Percentiles rank a stretch among this genome's conserved stretches.
These are phyloP conservation scores for Xiphorhynchus elegans DNA, from an alignment of 2,113 vertebrate species.

Conservation along the genomic window DNA sequence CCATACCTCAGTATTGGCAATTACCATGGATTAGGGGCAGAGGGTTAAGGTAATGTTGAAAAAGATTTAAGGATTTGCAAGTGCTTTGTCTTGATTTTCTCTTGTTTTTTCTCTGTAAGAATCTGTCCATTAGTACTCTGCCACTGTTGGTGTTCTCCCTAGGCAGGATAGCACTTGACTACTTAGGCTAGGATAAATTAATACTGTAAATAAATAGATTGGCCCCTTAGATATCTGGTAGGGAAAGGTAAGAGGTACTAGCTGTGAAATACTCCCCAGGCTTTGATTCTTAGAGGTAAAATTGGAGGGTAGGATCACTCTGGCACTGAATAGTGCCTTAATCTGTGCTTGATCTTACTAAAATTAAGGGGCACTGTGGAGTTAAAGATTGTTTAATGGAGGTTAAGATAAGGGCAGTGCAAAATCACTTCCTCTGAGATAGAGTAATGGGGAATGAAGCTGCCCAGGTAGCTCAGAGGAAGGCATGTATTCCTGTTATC, in stretches of 20 bases:
- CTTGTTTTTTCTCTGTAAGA: neutral
- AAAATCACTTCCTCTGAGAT: neutral
- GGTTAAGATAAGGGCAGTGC: neutral
- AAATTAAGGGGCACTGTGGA: neutral
- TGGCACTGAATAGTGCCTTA: neutral
- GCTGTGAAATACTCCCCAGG: neutral
- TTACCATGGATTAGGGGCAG: neutral
- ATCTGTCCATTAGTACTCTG: neutral
- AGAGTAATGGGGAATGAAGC: neutral
- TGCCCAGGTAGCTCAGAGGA: neutral
- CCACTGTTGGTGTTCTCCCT: neutral
- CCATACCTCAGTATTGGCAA: neutral
- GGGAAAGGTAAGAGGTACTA: neutral
- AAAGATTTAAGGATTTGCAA: neutral
- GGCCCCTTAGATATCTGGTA: neutral
- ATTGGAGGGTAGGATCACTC: neutral
- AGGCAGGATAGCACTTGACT: neutral
- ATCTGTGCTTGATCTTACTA: neutral
- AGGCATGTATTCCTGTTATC: neutral
- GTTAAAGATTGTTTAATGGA: conserved; percentile 2
- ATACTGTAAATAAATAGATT: neutral
- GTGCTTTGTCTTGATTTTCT: neutral
- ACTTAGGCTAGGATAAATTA: neutral
- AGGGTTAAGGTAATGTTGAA: neutral
- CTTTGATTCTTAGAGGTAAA: neutral